These are phyloP conservation scores for Sarcophilus harrisii DNA, from an alignment of 2,797 vertebrate genomes.

Conservation along the genomic window DNA sequence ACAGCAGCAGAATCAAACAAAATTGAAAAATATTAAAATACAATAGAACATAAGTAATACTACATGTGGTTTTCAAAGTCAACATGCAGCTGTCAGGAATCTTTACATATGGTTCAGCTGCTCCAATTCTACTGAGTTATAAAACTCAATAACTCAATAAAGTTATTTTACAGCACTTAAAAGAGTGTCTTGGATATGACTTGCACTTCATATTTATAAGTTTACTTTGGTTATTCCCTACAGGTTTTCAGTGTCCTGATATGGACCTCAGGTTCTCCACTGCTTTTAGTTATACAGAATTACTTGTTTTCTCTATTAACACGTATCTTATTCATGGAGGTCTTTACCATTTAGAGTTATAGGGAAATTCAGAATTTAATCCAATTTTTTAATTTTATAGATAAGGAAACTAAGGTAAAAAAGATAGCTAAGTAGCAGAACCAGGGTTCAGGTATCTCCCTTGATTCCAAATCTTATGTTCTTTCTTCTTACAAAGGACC, in stretches of 20 bases:
- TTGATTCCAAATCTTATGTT: no score
- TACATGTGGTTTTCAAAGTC: neutral
- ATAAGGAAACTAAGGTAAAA: no score
- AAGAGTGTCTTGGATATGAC: neutral
- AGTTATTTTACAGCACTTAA: neutral
- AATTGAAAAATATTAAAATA: neutral
- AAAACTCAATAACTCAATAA: no score
- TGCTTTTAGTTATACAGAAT: neutral
- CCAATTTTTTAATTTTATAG: no score
- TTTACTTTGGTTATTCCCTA: neutral
- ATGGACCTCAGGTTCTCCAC: no score
- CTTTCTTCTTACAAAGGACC: no score
- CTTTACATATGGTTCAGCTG: neutral
- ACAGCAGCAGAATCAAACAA: neutral
- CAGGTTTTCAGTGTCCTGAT: neutral
- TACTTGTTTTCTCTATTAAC: neutral
- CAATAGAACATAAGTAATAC: neutral
- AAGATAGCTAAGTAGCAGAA: no score
- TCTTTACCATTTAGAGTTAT: no score
- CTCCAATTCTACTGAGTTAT: neutral
- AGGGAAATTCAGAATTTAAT: no score
- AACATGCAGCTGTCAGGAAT: neutral
- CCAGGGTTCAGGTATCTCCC: no score
- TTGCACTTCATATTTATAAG: neutral
- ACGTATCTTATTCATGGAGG: neutral